Conservation (phyloP, 2,888 invertebrate genomes). For the Elysia crispata region DNA sequence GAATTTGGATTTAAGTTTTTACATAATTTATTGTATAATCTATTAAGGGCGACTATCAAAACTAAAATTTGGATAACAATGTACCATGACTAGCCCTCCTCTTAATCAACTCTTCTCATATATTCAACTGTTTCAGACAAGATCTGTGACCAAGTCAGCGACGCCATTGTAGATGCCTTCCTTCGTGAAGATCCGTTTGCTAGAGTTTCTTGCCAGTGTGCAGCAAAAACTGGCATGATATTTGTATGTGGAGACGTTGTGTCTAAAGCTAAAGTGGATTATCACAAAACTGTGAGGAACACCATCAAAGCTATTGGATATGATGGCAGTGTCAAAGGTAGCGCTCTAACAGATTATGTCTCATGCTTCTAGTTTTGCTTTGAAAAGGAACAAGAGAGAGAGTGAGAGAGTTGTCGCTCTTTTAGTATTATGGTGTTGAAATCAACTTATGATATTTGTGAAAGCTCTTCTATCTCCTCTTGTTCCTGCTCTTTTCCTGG, state of each 20-base stretch:
- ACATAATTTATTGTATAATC: too few relatives aligned
- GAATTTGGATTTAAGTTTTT: too few relatives aligned
- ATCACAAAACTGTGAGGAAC: slow-evolving; percentile 96
- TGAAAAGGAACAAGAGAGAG: too few relatives aligned
- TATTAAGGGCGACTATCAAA: background rate
- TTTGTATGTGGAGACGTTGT: slow-evolving; percentile 98
- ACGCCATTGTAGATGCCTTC: slow-evolving; percentile 83
- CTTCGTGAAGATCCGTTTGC: slow-evolving; percentile 94
- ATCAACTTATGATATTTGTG: too few relatives aligned
- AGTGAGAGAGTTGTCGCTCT: too few relatives aligned
- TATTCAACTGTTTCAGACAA: slow-evolving; percentile 70
- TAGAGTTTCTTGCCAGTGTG: slow-evolving; percentile 98
- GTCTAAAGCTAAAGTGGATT: slow-evolving; percentile 96
- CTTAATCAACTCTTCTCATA: background rate
- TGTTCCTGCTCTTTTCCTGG: too few relatives aligned
- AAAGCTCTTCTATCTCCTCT: too few relatives aligned
- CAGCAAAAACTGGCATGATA: slow-evolving; percentile 99
- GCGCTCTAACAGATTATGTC: background rate
- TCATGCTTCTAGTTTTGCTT: background rate
- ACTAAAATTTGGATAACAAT: background rate
- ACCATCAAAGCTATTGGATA: slow-evolving; percentile 98
- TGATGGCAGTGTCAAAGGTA: slow-evolving; percentile 82
- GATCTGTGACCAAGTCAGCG: slow-evolving; percentile 79
- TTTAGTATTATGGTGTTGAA: too few relatives aligned
- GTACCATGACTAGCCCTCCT: background rate